These are phyloP conservation scores for Zhengitettix transpicula DNA, from an alignment of 2,888 invertebrate species.

Conservation along the genomic window DNA sequence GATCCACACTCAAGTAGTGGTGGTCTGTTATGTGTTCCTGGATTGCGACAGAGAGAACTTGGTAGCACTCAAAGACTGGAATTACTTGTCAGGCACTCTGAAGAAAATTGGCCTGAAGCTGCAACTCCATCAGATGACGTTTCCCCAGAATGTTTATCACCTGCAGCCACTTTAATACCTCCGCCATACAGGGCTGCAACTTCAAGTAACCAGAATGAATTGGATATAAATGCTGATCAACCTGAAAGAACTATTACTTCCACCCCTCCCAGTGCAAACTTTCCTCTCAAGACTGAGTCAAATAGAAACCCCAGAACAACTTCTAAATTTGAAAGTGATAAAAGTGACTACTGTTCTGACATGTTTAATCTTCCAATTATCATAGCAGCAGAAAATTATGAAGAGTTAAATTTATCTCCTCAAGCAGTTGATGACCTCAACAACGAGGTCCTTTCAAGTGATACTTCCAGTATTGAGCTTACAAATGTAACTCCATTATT, in stretches of 20 bases:
- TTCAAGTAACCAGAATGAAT: neutral
- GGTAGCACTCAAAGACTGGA: constrained; percentile 9
- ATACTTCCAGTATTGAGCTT: neutral
- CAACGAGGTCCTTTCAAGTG: neutral
- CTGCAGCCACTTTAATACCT: constrained; percentile 18
- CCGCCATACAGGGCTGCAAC: constrained; percentile 15
- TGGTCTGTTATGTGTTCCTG: constrained; percentile 2
- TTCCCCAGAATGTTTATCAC: constrained; percentile 17
- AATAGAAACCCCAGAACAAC: neutral
- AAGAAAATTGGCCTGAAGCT: neutral
- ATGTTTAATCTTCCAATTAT: neutral
- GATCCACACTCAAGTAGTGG: neutral
- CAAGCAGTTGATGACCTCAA: neutral
- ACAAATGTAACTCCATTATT: neutral
- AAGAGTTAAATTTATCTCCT: neutral
- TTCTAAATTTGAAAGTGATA: neutral
- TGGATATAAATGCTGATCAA: neutral
- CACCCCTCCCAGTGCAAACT: neutral
- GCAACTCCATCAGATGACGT: constrained; percentile 10
- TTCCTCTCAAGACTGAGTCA: neutral
- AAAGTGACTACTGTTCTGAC: neutral
- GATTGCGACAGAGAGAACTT: constrained; percentile 3
- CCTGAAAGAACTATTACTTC: neutral
- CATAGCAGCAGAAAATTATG: neutral
- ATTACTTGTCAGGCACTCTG: constrained; percentile 1